Evolutionary conservation across 1,140 invertebrate genomes (phyloP).

Genomic region (Orussus abietinus): DNA sequence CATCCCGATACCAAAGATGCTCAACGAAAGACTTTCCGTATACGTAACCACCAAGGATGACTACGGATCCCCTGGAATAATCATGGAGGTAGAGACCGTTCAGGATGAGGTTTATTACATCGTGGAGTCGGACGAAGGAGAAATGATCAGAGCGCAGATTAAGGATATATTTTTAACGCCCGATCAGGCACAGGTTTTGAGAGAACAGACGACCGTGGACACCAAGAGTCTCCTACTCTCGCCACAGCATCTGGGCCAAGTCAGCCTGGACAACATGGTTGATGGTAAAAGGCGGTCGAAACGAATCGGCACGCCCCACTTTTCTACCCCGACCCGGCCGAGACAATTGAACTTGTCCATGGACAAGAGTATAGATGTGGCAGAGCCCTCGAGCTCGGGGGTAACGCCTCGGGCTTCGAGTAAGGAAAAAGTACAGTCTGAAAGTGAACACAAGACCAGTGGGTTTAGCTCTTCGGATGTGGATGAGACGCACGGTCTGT

Average conservation of each 20-base stretch:
- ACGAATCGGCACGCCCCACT: conserved; percentile 21
- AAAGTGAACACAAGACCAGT: conserved; percentile 21
- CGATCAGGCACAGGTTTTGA: conserved; percentile 39
- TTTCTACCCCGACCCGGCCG: conserved; percentile 18
- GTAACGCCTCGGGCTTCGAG: conserved; percentile 1
- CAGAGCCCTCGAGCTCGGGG: conserved; percentile 18
- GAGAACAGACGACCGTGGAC: conserved; percentile 24
- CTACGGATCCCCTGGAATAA: conserved; percentile 37
- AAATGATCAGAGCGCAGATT: conserved; percentile 30
- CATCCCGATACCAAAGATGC: conserved; percentile 37
- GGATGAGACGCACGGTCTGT: conserved; percentile 35
- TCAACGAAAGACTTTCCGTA: conserved; percentile 36
- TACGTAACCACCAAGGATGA: conserved; percentile 34
- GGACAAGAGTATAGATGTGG: conserved; percentile 7
- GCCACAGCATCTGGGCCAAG: conserved; percentile 30
- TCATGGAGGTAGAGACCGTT: conserved; percentile 23
- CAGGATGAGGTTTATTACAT: conserved; percentile 23
- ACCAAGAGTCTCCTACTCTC: conserved; percentile 30
- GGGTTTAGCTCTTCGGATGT: conserved; percentile 17
- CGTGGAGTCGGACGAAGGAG: conserved; percentile 33
- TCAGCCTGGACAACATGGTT: conserved; percentile 41
- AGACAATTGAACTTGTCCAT: neutral
- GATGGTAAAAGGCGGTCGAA: conserved; percentile 38
- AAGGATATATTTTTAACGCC: conserved; percentile 36
- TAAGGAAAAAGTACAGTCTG: conserved; percentile 2